These are phyloP conservation scores for Setophaga coronata DNA, from an alignment of 2,113 vertebrate genomes.

Conservation along the genomic window DNA sequence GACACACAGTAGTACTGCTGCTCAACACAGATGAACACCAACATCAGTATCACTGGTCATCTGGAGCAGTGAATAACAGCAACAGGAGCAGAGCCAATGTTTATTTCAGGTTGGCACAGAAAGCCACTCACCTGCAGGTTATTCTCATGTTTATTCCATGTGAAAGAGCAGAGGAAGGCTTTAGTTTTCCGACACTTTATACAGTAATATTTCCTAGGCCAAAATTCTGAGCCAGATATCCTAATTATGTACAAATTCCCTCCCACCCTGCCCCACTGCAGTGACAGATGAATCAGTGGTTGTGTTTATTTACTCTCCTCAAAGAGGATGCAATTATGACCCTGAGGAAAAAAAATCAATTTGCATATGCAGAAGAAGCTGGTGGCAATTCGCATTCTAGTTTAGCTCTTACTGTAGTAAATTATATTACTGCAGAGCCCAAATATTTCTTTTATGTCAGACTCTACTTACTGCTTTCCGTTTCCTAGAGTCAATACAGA, in stretches of 20 bases:
- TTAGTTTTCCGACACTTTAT: not conserved
- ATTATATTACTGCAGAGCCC: conserved; percentile 32
- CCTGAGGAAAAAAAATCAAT: not conserved
- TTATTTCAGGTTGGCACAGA: conserved; percentile 9
- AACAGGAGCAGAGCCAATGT: not conserved
- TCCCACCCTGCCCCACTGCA: not conserved
- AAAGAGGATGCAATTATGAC: conserved; percentile 13
- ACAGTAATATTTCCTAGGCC: not conserved
- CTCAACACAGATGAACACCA: conserved; percentile 45
- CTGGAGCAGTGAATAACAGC: conserved; percentile 11
- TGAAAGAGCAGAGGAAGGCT: not conserved
- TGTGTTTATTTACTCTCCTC: conserved; percentile 40
- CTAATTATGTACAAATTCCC: conserved; percentile 30
- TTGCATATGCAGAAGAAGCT: conserved; percentile 47
- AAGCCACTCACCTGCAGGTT: conserved; percentile 29
- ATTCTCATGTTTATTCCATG: conserved; percentile 35
- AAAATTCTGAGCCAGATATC: conserved; percentile 21
- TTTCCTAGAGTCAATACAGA: conserved; percentile 70
- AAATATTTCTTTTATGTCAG: conserved; percentile 67
- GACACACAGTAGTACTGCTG: not conserved
- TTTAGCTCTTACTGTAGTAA: conserved; percentile 48
- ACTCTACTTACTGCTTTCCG: conserved; percentile 64
- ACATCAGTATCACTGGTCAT: conserved; percentile 26
- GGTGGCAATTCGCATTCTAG: conserved; percentile 42
- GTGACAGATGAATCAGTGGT: conserved; percentile 19